Evolutionary conservation across 2,797 vertebrate genomes (phyloP), one percentile per base, ranked within the genome.

Genomic region (Jordanella pulchra): DNA sequence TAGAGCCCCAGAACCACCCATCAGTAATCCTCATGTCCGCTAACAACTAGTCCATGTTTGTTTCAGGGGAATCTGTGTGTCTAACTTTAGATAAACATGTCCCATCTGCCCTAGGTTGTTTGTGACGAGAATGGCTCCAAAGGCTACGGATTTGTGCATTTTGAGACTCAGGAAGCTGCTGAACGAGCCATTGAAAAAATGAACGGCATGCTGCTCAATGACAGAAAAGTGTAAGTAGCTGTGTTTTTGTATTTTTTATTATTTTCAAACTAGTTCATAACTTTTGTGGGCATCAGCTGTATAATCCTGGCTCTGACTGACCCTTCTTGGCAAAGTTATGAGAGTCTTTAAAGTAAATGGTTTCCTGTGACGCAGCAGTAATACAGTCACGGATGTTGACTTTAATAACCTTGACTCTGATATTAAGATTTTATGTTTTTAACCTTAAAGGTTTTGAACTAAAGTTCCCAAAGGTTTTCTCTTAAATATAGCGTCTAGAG

Each of bases 121-220:
- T 99, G 97, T 93, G 98, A 99, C 90, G 98, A 99, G 92, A 99
- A 99, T 93, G 98, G 97, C 85, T 99, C 98, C 69, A 99, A 98
- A 91, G 98, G 97, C 90, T 99, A 99, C 89, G 98, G 97, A 83
- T 99, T 99, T 95, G 98, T 99, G 85, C 98, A 99, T 92, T 99
- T 99, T 94, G 97, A 99, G 93, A 99, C 97, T 80, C 98, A 99
- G 42, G 97, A 99, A 91, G 97, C 97, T 42, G 97, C 98, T 39
- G 98, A 99, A 91, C 95, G 97, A 93, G 97, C 98, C 91, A 99
- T 99, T 92, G 97, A 98, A 88, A 99, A 99, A 95, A 98, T 99
- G 97, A 99, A 99, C 80, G 97, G 98, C 91, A 98, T 99, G 97
- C 94, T 99, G 93, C 96, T 99, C 82, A 99, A 99, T 90, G 97